phyloP scores from a whole-genome alignment of 2,888 invertebrate genomes.

The Cotesia congregata region DNA sequence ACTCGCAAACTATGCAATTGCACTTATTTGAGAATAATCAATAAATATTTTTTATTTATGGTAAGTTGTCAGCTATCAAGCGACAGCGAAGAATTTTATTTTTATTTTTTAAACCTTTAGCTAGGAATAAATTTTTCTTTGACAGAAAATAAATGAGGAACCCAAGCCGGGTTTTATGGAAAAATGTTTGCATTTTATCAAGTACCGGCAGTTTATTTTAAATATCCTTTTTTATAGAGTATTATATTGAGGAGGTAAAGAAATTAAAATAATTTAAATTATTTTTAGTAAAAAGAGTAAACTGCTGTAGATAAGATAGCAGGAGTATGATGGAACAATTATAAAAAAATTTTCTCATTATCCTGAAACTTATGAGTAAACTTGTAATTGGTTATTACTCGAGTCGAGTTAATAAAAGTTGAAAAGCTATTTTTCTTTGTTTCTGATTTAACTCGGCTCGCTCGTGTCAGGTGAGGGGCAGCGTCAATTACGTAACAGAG shows the following conservation, averaged over 20 bases:
- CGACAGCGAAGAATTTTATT: background rate
- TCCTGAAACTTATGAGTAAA: background rate
- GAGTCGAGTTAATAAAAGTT: conserved; percentile 8
- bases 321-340: too few species aligned
- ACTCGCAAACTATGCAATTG: conserved; percentile 24
- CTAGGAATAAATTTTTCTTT: conserved; percentile 42
- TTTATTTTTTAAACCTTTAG: conserved; percentile 25
- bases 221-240: too few species aligned
- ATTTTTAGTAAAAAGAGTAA: too few species aligned
- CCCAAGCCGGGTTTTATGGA: too few species aligned
- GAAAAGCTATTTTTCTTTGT: conserved; percentile 13
- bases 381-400: conserved; percentile 2
- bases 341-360: background rate
- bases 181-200: too few species aligned
- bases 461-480: background rate
- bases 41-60: conserved; percentile 36
- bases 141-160: conserved; percentile 38
- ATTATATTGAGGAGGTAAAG: too few species aligned
- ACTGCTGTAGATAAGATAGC: too few species aligned
- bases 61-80: background rate
- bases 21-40: conserved; percentile 43
- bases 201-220: too few species aligned
- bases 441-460: conserved; percentile 2
- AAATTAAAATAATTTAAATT: too few species aligned
- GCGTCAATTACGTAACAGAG: conserved; percentile 27